phyloP scores from a whole-genome alignment of 2,113 vertebrate genomes.

The Saimiri boliviensis region DNA sequence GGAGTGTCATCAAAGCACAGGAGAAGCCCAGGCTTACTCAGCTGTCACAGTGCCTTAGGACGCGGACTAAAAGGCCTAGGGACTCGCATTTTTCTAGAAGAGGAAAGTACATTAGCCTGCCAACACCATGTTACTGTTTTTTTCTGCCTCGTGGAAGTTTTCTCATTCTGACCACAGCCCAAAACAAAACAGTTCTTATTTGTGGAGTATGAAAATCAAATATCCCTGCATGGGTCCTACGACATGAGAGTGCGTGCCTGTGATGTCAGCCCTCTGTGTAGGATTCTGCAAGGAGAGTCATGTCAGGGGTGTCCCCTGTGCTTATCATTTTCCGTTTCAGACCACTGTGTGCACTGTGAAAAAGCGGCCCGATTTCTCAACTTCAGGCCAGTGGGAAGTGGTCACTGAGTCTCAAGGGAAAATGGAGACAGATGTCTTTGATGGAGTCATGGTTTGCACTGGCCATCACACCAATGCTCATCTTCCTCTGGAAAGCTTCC shows the following conservation, averaged over 20 bases:
- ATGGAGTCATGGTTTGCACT: constrained; percentile 92
- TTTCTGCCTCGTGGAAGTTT: background rate
- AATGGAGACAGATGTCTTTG: constrained; percentile 85
- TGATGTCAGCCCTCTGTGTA: background rate
- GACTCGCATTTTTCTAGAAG: background rate
- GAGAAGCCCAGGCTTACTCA: background rate
- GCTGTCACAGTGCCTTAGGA: background rate
- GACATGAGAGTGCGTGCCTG: background rate
- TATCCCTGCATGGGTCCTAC: background rate
- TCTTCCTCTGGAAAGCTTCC: constrained; percentile 86
- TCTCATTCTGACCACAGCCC: background rate
- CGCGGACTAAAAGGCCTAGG: background rate
- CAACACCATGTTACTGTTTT: background rate
- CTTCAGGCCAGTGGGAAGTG: constrained; percentile 92
- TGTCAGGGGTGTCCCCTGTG: background rate
- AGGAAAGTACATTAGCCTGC: background rate
- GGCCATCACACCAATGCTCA: constrained; percentile 88
- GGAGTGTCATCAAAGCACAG: background rate
- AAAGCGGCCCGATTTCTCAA: constrained; percentile 86
- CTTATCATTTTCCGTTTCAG: constrained; percentile 76
- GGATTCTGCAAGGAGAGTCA: background rate
- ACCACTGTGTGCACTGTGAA: constrained; percentile 87
- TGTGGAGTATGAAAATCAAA: background rate
- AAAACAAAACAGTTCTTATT: background rate
- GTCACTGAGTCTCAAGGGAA: constrained; percentile 83